Evolutionary conservation across 2,797 vertebrate genomes (phyloP), one percentile per base, ranked within the genome.

Genomic region (Cryptoprocta ferox): DNA sequence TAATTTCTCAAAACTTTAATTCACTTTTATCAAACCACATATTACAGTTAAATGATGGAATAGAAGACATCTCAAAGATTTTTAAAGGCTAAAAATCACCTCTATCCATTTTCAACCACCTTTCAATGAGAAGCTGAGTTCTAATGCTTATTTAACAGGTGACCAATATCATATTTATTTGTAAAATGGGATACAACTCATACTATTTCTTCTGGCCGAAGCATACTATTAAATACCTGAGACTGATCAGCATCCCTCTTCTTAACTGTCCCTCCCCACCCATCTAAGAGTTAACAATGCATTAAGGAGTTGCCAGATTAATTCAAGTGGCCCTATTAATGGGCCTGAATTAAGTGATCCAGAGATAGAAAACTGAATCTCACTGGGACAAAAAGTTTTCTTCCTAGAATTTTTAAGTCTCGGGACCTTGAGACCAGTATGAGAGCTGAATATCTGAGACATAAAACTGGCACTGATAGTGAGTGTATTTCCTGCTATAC

Each of bases 121-220:
- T 88, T 76, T 84, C 82, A 94, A 80, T 95, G 63, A 76, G 61
- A 80, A 66, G 63, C 16, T 79, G 61, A 97, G 50, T 78, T 91
- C 50, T 82, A 95, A 92, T 92, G 68, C 66, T n/a, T 84, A 32
- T 89, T 95, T 89, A 91, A 91, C 3, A 66, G 37, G n/a, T 66
- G 35, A 68, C 66, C 63, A 42, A 53, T 88, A 94, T 42, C 68
- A 50, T 48, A 71, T 71, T 91, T 86, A 86, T 81, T 81, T 87
- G n/a, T 39, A 85, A 96, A 79, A 92, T 18, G 13, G 30, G 32
- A 75, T 35, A 85, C 3, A 89, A 79, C 66, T 91, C 65, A 88
- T 63, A 90, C 37, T 70, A 3, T 61, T 95, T 91, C 63, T 88
- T 79, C 24, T 84, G 48, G 39, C 30, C 80, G 12, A 95, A 95